Conservation (phyloP, 2,113 vertebrate genomes). For the Ardeotis arabs region DNA sequence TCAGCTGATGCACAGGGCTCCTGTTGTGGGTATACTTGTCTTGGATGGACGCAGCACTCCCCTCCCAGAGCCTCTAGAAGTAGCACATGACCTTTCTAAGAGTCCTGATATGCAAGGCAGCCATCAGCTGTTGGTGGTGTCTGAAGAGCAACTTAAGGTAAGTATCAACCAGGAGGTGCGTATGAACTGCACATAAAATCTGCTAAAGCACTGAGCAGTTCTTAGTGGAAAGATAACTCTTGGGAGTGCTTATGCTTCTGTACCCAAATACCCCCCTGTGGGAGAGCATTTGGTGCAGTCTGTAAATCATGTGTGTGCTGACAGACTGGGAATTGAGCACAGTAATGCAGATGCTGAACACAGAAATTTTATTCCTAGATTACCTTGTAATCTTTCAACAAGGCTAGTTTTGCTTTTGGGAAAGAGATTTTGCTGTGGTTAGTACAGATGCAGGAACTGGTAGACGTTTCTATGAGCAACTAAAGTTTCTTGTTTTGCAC, state of each 20-base stretch:
- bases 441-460: not conserved
- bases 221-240: not conserved
- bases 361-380: not conserved
- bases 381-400: not conserved
- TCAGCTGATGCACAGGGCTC: constrained; percentile 97
- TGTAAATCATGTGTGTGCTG: not conserved
- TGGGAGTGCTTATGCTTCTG: too few species aligned
- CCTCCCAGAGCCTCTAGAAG: constrained; percentile 94
- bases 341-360: not conserved
- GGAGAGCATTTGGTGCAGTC: not conserved
- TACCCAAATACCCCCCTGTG: too few species aligned
- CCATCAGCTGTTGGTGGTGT: constrained; percentile 94
- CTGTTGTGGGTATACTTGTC: constrained; percentile 90
- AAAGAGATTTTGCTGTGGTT: not conserved
- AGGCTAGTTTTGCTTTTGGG: not conserved
- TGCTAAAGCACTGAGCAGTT: not conserved
- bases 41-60: constrained; percentile 88
- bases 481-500: not conserved
- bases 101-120: constrained; percentile 95
- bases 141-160: constrained; percentile 98
- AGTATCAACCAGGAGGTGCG: not conserved
- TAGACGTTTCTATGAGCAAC: not conserved
- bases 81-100: constrained; percentile 94
- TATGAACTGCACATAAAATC: not conserved
- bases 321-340: not conserved